Evolutionary conservation across 37 sponge, comb jelly and placozoan genomes (phyloP), one percentile per base, ranked within the genome.

Genomic region (Aplysina aerophoba): DNA sequence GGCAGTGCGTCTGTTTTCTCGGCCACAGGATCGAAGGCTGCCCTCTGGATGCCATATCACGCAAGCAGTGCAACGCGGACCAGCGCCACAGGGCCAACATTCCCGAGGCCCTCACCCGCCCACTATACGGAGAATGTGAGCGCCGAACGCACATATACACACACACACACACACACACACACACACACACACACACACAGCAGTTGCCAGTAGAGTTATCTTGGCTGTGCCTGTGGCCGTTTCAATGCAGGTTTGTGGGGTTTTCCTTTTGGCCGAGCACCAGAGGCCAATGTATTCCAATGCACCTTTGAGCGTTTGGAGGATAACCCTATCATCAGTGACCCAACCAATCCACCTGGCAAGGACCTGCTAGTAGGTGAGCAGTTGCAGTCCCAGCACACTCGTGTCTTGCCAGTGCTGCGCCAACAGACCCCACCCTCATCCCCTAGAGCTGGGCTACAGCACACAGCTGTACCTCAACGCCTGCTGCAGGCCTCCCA

Each of bases 381-480:
- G 73, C 35, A 33, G 25, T 37, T 28, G 5, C 24, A 5, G 11
- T 34, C 36, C 1, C 2, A 44, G 22, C 15, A 1, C 25, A 15
- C 28, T 81, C 17, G 15, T 55, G 4, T n/a, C 59, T 12, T 44
- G 6, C 50, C 50, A 44, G 6, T 8, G 6, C 50, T 8, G 8
- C 50, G n/a, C n/a, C n/a, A n/a, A n/a, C n/a, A n/a, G n/a, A n/a
- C 38, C 72, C 20, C 66, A 19, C 44, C n/a, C 34, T 15, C 73
- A 25, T 17, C 28, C 19, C 55, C 20, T 65, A 92, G 93, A 83
- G 17, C 80, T 92, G 53, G 93, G 93, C 53, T 92, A 92, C 82
- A 92, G 87, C 83, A 92, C 93, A 0, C 89, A 92, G 72, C 89
- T 92, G 13, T 86, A 88, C 87, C 89, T 92, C 90, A 92, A 92